A percentile compares a stretch with the other conserved stretches of the same genome.
Conservation (phyloP, 2,888 invertebrate genomes). For the Drosophila nigricruria region DNA sequence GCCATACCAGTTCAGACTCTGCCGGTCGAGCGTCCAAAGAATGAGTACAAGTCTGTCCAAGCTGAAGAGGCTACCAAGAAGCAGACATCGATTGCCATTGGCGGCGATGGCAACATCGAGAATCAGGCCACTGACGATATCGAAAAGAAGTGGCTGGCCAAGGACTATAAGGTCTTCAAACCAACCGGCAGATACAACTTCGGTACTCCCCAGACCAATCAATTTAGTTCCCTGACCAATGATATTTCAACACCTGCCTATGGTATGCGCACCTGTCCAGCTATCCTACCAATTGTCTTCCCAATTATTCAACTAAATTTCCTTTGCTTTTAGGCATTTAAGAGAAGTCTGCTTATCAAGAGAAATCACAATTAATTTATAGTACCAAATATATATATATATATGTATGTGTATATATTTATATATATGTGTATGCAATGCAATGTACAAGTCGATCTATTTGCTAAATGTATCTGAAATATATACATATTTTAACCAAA, state of each 20-base stretch:
- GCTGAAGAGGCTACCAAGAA: constrained; percentile 38
- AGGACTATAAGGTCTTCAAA: constrained; percentile 58
- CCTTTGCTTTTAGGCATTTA: constrained; percentile 38
- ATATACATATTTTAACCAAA: constrained; percentile 9
- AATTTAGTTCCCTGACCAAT: constrained; percentile 88
- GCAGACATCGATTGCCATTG: constrained; percentile 34
- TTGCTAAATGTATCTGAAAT: constrained; percentile 25
- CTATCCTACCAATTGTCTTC: not conserved
- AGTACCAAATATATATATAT: not conserved
- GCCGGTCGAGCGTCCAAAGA: constrained; percentile 39
- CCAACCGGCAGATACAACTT: constrained; percentile 46
- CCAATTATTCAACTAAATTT: not conserved
- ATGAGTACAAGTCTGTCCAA: constrained; percentile 51
- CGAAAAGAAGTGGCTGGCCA: constrained; percentile 56
- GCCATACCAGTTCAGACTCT: constrained; percentile 13
- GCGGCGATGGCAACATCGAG: constrained; percentile 36
- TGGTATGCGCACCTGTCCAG: constrained; percentile 63
- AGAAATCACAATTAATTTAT: constrained; percentile 1
- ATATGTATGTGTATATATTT: not conserved
- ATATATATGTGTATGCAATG: not conserved
- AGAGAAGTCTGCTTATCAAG: constrained; percentile 12
- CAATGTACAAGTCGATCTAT: constrained; percentile 15
- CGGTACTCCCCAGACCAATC: constrained; percentile 85
- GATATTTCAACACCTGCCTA: constrained; percentile 73
- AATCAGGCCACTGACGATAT: constrained; percentile 53